Conservation (phyloP, 2,888 invertebrate genomes). For the Amblyjoppa fuscipennis region DNA sequence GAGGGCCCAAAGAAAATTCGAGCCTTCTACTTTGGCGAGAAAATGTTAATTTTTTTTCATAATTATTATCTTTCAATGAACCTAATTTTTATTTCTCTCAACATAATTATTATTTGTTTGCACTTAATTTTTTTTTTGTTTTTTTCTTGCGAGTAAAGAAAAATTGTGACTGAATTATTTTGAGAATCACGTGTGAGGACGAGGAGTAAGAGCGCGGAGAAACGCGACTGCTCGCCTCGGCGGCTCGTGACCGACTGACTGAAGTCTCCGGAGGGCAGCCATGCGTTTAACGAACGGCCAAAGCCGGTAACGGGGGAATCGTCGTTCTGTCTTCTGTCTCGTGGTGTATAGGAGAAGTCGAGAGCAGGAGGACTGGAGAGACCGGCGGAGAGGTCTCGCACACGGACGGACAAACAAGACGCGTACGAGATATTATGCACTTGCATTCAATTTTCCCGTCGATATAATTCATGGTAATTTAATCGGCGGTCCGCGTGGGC, state of each 20-base stretch:
- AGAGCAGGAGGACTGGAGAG: slow-evolving; percentile 5
- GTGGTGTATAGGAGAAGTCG: neutral
- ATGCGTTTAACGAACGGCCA: slow-evolving; percentile 62
- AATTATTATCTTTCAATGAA: too few relatives aligned
- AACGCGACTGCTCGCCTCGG: slow-evolving; percentile 63
- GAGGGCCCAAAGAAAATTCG: too few relatives aligned
- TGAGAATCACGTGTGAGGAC: slow-evolving; percentile 46
- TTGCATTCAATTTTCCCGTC: slow-evolving; percentile 31
- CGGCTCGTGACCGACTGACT: slow-evolving; percentile 73
- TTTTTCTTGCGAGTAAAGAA: neutral
- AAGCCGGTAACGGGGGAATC: slow-evolving; percentile 61
- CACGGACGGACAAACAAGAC: neutral
- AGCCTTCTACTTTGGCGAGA: too few relatives aligned
- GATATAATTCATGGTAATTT: slow-evolving; percentile 57
- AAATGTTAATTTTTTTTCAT: too few relatives aligned
- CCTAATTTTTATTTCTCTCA: neutral
- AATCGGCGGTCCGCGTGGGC: slow-evolving; percentile 42
- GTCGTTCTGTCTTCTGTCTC: slow-evolving; percentile 33
- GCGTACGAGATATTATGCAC: slow-evolving; percentile 9
- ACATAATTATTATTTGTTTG: neutral
- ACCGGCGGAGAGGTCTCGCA: neutral
- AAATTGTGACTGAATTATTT: neutral
- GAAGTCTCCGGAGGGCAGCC: slow-evolving; percentile 50
- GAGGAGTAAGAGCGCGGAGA: neutral
- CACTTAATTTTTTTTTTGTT: slow-evolving; percentile 3